Conservation (phyloP, 2,113 vertebrate species). For the Cariama cristata region DNA sequence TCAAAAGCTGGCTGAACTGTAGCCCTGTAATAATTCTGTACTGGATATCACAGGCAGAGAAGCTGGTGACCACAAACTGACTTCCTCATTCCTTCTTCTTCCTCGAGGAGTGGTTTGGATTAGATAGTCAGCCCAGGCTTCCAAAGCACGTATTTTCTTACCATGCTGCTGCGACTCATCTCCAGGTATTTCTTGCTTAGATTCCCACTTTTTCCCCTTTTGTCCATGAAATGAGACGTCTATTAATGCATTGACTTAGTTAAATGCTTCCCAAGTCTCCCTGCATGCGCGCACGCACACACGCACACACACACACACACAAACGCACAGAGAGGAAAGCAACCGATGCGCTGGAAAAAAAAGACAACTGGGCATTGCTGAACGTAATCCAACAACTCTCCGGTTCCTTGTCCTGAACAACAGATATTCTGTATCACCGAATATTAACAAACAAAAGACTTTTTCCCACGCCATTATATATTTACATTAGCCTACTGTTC, state of each 20-base stretch:
- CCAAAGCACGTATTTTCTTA: conserved; percentile 41
- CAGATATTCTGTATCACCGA: conserved; percentile 37
- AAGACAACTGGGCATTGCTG: neutral
- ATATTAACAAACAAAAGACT: conserved; percentile 46
- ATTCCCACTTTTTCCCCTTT: neutral
- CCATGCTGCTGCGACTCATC: neutral
- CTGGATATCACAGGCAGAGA: conserved; percentile 53
- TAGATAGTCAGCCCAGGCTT: conserved; percentile 42
- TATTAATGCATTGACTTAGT: neutral
- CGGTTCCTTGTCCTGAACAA: neutral
- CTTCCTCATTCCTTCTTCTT: conserved; percentile 81
- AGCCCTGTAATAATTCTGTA: conserved; percentile 58
- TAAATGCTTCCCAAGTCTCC: neutral
- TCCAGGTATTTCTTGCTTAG: conserved; percentile 9
- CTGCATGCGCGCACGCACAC: accelerated
- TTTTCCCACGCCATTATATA: conserved; percentile 59
- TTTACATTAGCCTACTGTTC: conserved; percentile 62
- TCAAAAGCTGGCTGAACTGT: conserved; percentile 52
- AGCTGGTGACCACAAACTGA: conserved; percentile 39
- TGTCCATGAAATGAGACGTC: neutral
- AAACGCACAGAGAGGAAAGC: neutral
- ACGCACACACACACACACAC: neutral
- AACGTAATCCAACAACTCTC: neutral
- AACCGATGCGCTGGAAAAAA: neutral
- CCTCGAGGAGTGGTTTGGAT: conserved; percentile 72